These are phyloP conservation scores for Rhinopomastus cyanomelas DNA, from an alignment of 2,113 vertebrate species.

Conservation along the genomic window DNA sequence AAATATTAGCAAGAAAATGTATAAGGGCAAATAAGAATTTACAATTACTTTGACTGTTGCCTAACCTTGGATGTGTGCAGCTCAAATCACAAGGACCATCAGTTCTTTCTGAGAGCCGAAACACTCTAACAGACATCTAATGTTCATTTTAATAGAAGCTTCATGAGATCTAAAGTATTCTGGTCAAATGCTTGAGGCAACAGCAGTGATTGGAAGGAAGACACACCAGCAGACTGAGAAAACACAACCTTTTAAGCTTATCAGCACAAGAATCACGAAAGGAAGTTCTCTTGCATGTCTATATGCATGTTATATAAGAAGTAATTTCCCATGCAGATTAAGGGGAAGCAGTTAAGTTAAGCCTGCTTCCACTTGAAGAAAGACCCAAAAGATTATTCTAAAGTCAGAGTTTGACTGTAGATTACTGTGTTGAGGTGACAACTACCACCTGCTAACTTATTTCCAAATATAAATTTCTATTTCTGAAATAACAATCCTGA, in stretches of 20 bases:
- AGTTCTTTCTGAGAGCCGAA: not conserved
- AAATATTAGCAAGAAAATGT: not conserved
- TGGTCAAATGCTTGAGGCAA: not conserved
- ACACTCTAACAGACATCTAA: no score
- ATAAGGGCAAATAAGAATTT: not conserved
- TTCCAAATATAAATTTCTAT: not conserved
- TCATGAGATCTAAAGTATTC: not conserved
- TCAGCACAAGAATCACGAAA: not conserved
- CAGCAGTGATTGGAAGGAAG: not conserved
- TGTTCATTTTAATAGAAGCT: not conserved
- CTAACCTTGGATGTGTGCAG: accelerated
- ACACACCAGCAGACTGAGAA: not conserved
- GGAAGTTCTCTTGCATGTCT: not conserved
- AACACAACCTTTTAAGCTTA: not conserved
- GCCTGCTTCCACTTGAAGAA: not conserved
- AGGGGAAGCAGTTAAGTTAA: not conserved
- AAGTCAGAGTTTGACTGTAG: not conserved
- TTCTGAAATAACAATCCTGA: not conserved
- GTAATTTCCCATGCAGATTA: not conserved
- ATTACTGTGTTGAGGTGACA: not conserved
- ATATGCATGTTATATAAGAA: not conserved
- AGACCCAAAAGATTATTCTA: not conserved
- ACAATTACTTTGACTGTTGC: not conserved
- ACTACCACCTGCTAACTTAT: not conserved
- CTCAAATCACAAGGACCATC: not conserved